A percentile compares a stretch with the other conserved stretches of the same genome.
Conservation (phyloP, 1,140 invertebrate genomes). For the Macrotrachela quadricornifera region DNA sequence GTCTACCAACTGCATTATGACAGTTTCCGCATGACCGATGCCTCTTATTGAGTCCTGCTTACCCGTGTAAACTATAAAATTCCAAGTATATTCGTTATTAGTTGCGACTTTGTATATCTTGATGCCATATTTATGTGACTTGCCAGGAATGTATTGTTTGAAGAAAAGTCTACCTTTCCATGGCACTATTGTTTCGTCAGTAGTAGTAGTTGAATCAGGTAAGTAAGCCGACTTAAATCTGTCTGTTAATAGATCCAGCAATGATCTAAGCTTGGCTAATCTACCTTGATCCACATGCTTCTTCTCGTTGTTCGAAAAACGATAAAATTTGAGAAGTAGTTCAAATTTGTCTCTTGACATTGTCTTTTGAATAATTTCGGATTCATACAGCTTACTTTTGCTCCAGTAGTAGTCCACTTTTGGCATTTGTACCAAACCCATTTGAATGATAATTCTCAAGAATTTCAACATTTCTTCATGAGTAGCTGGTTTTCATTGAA, state of each 20-base stretch:
- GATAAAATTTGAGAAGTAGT: conserved; percentile 18
- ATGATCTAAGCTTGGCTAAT: conserved; percentile 18
- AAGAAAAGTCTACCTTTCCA: conserved; percentile 23
- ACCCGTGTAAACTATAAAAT: conserved; percentile 19
- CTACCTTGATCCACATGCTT: conserved; percentile 11
- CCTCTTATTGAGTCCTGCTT: conserved; percentile 12
- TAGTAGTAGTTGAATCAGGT: conserved; percentile 17
- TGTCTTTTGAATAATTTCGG: conserved; percentile 8
- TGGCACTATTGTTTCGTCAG: conserved; percentile 26
- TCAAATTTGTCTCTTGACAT: conserved; percentile 24
- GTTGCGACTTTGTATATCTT: conserved; percentile 25
- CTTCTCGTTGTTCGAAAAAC: conserved; percentile 19
- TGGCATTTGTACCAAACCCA: conserved; percentile 11
- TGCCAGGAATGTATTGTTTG: conserved; percentile 21
- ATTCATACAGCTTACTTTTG: conserved; percentile 11
- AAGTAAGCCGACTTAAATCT: conserved; percentile 17
- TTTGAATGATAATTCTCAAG: conserved; percentile 14
- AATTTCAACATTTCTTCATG: conserved; percentile 14
- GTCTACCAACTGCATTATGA: too few species aligned
- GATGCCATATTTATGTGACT: conserved; percentile 24
- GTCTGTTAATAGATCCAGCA: conserved; percentile 14
- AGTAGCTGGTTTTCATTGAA: conserved; percentile 7
- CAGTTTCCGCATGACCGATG: too few species aligned
- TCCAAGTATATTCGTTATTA: conserved; percentile 19
- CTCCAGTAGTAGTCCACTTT: conserved; percentile 14